Percentiles rank a stretch among this genome's conserved stretches.
Evolutionary conservation across 2,888 invertebrate genomes (phyloP).

Genomic region (Leucophenga montana): DNA sequence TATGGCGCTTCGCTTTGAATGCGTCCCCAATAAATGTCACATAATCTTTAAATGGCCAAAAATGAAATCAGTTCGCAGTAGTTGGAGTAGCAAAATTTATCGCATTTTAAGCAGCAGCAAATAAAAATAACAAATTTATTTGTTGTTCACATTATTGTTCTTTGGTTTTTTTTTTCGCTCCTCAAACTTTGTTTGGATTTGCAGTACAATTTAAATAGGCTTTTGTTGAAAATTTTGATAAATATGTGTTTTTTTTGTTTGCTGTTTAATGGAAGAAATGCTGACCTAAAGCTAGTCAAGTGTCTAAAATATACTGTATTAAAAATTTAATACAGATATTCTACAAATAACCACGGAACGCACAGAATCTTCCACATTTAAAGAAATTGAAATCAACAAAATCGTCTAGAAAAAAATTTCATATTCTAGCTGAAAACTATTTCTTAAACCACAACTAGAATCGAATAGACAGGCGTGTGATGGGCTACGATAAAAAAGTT

Average conservation of each 20-base stretch:
- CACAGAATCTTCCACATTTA: too few relatives aligned
- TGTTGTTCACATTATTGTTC: neutral
- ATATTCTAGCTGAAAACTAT: too few relatives aligned
- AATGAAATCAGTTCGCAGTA: neutral
- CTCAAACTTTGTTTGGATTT: neutral
- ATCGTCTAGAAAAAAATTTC: too few relatives aligned
- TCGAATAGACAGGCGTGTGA: too few relatives aligned
- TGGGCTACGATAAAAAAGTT: too few relatives aligned
- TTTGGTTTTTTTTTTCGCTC: neutral
- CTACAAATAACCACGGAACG: too few relatives aligned
- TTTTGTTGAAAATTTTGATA: constrained; percentile 15
- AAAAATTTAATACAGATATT: too few relatives aligned
- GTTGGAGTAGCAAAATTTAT: constrained; percentile 49
- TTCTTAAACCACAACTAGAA: too few relatives aligned
- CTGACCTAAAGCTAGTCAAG: too few relatives aligned
- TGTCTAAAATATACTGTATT: too few relatives aligned
- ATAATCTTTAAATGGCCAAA: constrained; percentile 70
- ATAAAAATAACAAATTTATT: constrained; percentile 43
- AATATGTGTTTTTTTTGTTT: constrained; percentile 15
- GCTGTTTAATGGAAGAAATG: too few relatives aligned
- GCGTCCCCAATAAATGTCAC: constrained; percentile 73
- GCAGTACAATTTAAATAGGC: neutral
- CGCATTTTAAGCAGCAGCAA: constrained; percentile 61
- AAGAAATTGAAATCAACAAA: too few relatives aligned
- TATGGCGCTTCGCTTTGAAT: constrained; percentile 55